Base-by-base conservation (phyloP, 2,888 invertebrate genomes). In the Chymomyza caudatula region DNA sequence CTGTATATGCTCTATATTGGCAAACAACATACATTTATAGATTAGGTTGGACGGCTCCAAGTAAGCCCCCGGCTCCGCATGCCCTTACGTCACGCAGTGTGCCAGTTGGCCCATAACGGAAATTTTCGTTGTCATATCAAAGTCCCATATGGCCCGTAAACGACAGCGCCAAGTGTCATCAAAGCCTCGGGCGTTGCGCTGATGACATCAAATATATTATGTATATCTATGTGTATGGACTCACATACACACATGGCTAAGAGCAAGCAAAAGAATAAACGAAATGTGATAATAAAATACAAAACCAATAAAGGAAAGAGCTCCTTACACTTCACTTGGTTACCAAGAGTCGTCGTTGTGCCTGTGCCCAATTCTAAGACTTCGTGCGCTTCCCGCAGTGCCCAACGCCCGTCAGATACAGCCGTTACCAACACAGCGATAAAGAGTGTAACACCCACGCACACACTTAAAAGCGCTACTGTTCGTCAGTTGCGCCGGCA, bases 111-210 rank as follows among this genome's bases (percentile, higher is more conserved):
- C 80, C 86, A 85, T 73, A 82, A 76, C 86, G 82, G 82, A 82
- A 85, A 82, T 82, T 89, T 89, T 86, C 87, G 85, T 85, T 88
- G 88, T 88, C 89, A 88, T 87, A 89, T 88, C 89, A 88, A 82
- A 87, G 87, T 89, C 90, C 89, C 90, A 90, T 89, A 89, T 90
- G 89, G 85, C 87, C 87, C 86, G 88, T 90, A 88, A 88, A 87
- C 78, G 82, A 76, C 67, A 69, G 63, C 67, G 54, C 59, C 73
- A 80, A 88, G 81, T 87, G 76, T 74, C 88, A 87, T 87, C 87
- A 85, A 80, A 78, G 84, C 87, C 88, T 76, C 76, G 76, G 82
- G 86, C 80, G 80, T 79, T 64, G 63, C 80, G 77, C 65, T 72
- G 70, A 77, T 78, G 80, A 74, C 77, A 87, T 79, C 86, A 84